Conservation (phyloP, 2,888 invertebrate genomes). For the Serripes groenlandicus region DNA sequence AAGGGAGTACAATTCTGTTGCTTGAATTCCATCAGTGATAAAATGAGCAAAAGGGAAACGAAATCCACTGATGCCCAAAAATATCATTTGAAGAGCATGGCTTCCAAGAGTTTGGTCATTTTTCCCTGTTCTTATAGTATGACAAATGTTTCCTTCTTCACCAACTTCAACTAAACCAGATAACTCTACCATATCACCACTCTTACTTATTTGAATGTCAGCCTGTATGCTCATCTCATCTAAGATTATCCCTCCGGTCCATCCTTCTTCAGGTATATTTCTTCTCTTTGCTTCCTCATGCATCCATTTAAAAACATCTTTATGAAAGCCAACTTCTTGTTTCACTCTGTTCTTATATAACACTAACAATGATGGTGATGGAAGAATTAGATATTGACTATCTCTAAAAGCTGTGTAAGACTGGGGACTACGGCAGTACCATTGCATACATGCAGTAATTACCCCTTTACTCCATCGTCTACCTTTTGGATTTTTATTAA, state of each 20-base stretch:
- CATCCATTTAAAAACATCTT: conserved; percentile 62
- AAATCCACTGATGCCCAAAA: conserved; percentile 62
- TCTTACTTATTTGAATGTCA: conserved; percentile 60
- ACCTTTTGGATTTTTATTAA: conserved; percentile 28
- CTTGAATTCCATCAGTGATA: conserved; percentile 48
- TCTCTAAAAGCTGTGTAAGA: conserved; percentile 33
- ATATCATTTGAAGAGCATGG: conserved; percentile 53
- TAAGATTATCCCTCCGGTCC: conserved; percentile 54
- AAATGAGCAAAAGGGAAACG: conserved; percentile 57
- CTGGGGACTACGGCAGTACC: conserved; percentile 40
- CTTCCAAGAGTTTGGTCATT: conserved; percentile 39
- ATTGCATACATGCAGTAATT: conserved; percentile 36
- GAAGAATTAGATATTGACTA: conserved; percentile 31
- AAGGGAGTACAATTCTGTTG: conserved; percentile 30
- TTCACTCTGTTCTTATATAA: conserved; percentile 48
- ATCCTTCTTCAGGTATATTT: conserved; percentile 45
- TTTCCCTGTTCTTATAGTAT: conserved; percentile 35
- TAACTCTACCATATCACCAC: conserved; percentile 54
- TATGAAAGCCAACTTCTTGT: conserved; percentile 43
- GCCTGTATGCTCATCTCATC: conserved; percentile 69
- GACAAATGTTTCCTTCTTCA: conserved; percentile 51
- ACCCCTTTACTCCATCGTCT: conserved; percentile 41
- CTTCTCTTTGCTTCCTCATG: conserved; percentile 49
- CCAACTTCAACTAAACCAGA: conserved; percentile 52
- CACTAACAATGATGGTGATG: conserved; percentile 29